Evolutionary conservation across 64 coral and sea anemone species (phyloP), one percentile per base, ranked within the genome.

Genomic region (Montipora sp.): DNA sequence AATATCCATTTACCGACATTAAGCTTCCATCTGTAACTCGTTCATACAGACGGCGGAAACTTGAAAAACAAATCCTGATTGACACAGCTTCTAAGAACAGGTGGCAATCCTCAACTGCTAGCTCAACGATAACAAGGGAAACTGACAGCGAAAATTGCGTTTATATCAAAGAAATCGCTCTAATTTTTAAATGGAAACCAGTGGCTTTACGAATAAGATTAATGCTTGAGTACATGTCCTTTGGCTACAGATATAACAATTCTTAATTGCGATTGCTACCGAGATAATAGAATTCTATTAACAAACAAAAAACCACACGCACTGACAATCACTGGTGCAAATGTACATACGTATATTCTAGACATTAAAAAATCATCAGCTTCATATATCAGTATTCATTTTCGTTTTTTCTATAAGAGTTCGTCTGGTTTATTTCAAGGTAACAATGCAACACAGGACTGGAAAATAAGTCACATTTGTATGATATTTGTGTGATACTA

Each of bases 41-140:
- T 85, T 85, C 82, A 71, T 46, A 50, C 46, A 71, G 61, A 85
- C 82, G n/a, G 1, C 60, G 3, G 15, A 14, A 47, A 84, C 49
- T 71, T n/a, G 70, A 85, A 85, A 85, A 61, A 57, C 53, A 83
- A 14, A 71, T 85, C 18, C 82, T 85, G 82, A 85, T 85, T 85
- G 82, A 85, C 82, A 85, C 47, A 49, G 66, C 13, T 72, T 72
- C 46, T 72, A 20, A 18, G 44, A 85, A 85, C 82, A 85, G 82
- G 82, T 85, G 82, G 82, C 82, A 50, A 47, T 50, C 36, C 36
- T 36, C 0, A 20, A 5, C 13, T 47, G 1, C 8, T 3, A 12
- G 45, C 3, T 63, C 82, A 85, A 57, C 53, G 53, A 85, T 51
- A 20, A 85, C 18, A 51, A 50, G 47, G 44, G 44, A 13, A 36